Percentiles rank a stretch among this genome's conserved stretches.
Evolutionary conservation across 2,113 vertebrate genomes (phyloP).

Genomic region (Isurus oxyrinchus): DNA sequence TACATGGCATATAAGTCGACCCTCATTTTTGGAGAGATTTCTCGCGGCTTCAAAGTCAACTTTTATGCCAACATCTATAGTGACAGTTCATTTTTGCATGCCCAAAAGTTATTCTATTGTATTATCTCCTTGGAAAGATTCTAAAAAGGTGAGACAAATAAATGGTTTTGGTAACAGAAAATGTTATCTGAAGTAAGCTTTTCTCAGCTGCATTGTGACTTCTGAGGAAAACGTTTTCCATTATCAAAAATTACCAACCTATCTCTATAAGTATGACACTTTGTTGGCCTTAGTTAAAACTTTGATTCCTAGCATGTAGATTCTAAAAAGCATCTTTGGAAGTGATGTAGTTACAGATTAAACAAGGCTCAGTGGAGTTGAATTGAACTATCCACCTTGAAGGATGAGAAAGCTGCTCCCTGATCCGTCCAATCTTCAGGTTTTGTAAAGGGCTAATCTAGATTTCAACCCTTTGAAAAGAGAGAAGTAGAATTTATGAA

Average conservation of each 20-base stretch:
- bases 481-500: neutral
- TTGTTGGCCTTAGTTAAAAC: neutral
- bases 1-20: neutral
- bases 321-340: neutral
- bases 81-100: neutral
- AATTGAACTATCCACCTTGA: neutral
- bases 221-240: neutral
- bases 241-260: neutral
- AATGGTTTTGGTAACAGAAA: neutral
- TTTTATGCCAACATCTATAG: neutral
- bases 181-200: neutral
- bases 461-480: neutral
- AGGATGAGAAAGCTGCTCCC: neutral
- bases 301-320: neutral
- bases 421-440: neutral
- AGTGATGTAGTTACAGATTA: neutral
- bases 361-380: neutral
- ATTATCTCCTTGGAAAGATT: neutral
- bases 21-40: neutral
- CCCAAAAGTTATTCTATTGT: neutral
- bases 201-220: neutral
- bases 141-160: neutral
- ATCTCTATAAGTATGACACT: neutral
- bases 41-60: neutral
- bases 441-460: neutral